A percentile compares a stretch with the other conserved stretches of the same genome.
These are phyloP conservation scores for Helicoverpa zea DNA, from an alignment of 1,140 invertebrate species.

Conservation along the genomic window DNA sequence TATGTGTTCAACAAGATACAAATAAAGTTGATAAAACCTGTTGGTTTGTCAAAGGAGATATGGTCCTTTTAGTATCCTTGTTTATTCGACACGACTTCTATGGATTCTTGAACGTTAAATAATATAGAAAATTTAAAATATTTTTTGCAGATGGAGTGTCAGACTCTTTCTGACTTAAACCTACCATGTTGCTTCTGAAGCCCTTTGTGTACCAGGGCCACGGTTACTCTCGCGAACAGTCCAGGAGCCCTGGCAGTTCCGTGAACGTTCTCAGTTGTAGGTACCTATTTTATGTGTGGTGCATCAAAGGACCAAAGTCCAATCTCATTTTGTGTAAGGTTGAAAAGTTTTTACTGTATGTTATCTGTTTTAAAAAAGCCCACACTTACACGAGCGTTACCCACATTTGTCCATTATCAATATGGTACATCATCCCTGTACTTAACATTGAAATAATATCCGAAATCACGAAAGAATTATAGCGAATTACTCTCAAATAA, in stretches of 20 bases:
- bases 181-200: no score
- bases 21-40: not conserved
- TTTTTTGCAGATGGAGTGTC: no score
- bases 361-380: not conserved
- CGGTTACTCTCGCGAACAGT: no score
- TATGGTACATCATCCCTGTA: not conserved
- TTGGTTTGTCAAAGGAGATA: not conserved
- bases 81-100: not conserved
- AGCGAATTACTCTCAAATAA: slow-evolving; percentile 9
- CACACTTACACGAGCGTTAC: not conserved
- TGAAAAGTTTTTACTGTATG: not conserved
- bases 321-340: no score
- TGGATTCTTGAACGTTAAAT: no score
- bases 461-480: slow-evolving; percentile 7
- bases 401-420: slow-evolving; percentile 2
- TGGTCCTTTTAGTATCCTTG: no score
- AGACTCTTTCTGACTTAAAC: no score
- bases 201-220: no score
- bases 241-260: no score
- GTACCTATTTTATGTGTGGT: no score
- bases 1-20: not conserved
- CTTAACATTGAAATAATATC: not conserved
- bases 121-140: no score
- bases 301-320: no score
- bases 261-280: not conserved